A percentile compares a stretch with the other conserved stretches of the same genome.
These are phyloP conservation scores for Drosophila nebulosa DNA, from an alignment of 1,140 invertebrate genomes.

Conservation along the genomic window DNA sequence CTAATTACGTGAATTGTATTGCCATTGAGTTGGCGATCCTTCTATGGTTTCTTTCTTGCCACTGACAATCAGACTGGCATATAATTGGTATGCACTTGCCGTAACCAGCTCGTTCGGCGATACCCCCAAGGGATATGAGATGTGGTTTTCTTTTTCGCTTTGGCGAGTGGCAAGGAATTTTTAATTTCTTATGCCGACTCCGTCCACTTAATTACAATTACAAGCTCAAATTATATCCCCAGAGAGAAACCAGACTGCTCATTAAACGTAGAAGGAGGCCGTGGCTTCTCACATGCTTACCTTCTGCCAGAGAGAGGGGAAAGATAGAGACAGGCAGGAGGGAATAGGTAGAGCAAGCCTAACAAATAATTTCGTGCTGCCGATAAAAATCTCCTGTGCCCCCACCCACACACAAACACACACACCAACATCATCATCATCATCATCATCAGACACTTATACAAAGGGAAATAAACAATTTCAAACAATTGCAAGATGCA, in stretches of 20 bases:
- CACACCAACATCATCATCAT: not conserved
- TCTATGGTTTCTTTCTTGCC: slow-evolving; percentile 18
- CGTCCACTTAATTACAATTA: slow-evolving; percentile 47
- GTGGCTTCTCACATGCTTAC: slow-evolving; percentile 1
- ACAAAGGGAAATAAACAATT: slow-evolving; percentile 30
- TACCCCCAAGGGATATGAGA: slow-evolving; percentile 35
- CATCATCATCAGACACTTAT: not conserved
- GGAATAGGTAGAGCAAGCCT: slow-evolving; percentile 16
- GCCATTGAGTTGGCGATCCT: slow-evolving; percentile 33
- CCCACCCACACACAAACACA: slow-evolving; percentile 17
- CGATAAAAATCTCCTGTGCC: slow-evolving; percentile 36
- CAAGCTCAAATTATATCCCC: slow-evolving; percentile 37
- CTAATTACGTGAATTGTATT: slow-evolving; percentile 25
- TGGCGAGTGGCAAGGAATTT: slow-evolving; percentile 12
- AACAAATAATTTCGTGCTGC: slow-evolving; percentile 47
- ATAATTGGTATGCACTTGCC: slow-evolving; percentile 56
- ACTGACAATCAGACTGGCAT: slow-evolving; percentile 46
- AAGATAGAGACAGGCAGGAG: not conserved
- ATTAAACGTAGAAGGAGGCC: slow-evolving; percentile 3
- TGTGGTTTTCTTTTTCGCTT: slow-evolving; percentile 18
- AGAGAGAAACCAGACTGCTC: slow-evolving; percentile 15
- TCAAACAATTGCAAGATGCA: slow-evolving; percentile 41
- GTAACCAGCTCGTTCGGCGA: slow-evolving; percentile 20
- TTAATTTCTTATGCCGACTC: slow-evolving; percentile 30
- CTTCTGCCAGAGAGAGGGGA: not conserved